A percentile compares a stretch with the other conserved stretches of the same genome.
Conservation (phyloP, 2,797 vertebrate genomes). For the Anguilla pacifica region DNA sequence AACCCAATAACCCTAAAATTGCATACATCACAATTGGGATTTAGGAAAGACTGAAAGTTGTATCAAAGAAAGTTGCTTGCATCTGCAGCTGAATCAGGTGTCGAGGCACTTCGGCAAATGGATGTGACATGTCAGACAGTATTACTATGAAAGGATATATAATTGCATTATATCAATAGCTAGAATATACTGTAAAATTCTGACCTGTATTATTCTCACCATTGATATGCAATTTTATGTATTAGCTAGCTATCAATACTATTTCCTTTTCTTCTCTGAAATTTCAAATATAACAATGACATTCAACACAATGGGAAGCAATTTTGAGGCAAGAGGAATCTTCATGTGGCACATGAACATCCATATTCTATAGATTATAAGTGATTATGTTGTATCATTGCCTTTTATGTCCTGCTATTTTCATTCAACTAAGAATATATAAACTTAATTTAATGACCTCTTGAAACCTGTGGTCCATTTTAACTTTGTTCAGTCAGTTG, state of each 20-base stretch:
- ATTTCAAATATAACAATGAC: not conserved
- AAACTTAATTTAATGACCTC: not conserved
- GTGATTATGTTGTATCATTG: not conserved
- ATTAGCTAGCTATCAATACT: not conserved
- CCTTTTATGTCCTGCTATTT: not conserved
- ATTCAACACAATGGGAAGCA: not conserved
- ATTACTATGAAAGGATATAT: not conserved
- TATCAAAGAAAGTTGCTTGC: not conserved
- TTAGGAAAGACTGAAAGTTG: not conserved
- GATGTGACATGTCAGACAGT: slow-evolving; percentile 2
- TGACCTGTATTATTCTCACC: not conserved
- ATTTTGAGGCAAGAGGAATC: not conserved
- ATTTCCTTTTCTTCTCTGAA: not conserved
- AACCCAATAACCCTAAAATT: not conserved
- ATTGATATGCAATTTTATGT: not conserved
- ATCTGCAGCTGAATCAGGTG: not conserved
- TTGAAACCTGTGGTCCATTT: not conserved
- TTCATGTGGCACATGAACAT: not conserved
- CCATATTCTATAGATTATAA: not conserved
- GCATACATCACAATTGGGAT: not conserved
- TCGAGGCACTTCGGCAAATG: not conserved
- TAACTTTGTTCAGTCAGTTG: not conserved
- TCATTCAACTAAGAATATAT: slow-evolving; percentile 2
- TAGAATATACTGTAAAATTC: not conserved
- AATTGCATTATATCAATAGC: not conserved